Base-by-base conservation (phyloP, 2,888 invertebrate genomes). In the Mythimna ferrago region DNA sequence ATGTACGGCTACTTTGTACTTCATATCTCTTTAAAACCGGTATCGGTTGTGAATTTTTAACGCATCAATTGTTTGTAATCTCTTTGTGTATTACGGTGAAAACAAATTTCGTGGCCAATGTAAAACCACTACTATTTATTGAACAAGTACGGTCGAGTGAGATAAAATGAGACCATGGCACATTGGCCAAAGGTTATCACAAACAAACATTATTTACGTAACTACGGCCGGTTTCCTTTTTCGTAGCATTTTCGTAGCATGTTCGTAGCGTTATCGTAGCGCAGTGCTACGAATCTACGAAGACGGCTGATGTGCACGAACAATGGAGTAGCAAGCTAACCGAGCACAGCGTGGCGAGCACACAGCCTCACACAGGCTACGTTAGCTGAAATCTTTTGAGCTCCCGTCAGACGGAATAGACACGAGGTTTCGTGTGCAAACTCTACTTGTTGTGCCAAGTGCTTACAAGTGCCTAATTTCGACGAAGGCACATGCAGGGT, bases 321-420 rank as follows among this genome's bases (percentile, higher is more conserved):
- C 93, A 94, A 94, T 93, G 83, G 89, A 88, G 90, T 81, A 88
- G 88, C 88, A 86, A 87, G 83, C 88, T 89, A 92, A 89, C 90
- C 87, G 89, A 90, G 91, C 89, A 88, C 88, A 69, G 83, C 85
- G 91, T 21, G 26, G 61, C 61, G 61, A 41, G 61, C 61, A 41
- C 61, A 61, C 61, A 10, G 38, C 60, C 60, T 14, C 89, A 89
- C 88, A 77, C 85, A 82, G 83, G 81, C 87, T 86, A 88, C 86
- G 89, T 87, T 88, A 83, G 86, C 86, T 88, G 87, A 86, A 89
- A 91, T 90, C 93, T 92, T 93, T 93, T 92, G 92, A 93, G 91
- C 90, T 93, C 89, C 87, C 89, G 84, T 90, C 89, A 89, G 86
- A 88, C 86, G 88, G 88, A 91, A 91, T 86, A 88, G 88, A 91